Conservation (phyloP, 2,888 invertebrate genomes). For the Ametastegia equiseti region DNA sequence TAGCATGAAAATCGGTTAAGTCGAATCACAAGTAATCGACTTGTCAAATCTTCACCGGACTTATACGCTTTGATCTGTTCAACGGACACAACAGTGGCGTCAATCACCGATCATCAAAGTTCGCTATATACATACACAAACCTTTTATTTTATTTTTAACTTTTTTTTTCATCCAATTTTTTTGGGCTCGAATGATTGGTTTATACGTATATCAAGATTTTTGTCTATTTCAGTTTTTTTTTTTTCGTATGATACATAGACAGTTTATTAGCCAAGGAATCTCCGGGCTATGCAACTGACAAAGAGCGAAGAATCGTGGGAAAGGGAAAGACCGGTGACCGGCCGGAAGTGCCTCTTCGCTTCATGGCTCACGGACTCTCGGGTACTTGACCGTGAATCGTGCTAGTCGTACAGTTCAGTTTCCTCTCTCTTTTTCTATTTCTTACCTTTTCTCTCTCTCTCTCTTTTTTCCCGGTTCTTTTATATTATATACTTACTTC, state of each 20-base stretch:
- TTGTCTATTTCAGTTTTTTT: not conserved
- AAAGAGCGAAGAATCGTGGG: conserved; percentile 26
- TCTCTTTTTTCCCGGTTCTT: not conserved
- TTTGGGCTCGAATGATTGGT: no score
- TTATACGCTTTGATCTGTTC: not conserved
- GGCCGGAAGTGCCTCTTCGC: conserved; percentile 38
- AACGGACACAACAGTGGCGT: not conserved
- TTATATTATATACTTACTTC: no score
- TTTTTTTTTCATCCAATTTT: not conserved
- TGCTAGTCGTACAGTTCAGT: conserved; percentile 10
- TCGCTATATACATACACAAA: not conserved
- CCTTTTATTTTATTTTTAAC: not conserved
- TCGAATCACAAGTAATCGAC: not conserved
- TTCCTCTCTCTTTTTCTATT: not conserved
- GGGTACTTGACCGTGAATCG: conserved; percentile 74
- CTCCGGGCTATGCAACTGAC: not conserved
- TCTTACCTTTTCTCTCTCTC: not conserved
- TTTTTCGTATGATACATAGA: not conserved
- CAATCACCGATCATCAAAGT: conserved; percentile 8
- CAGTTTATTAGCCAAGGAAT: not conserved
- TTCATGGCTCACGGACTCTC: conserved; percentile 47
- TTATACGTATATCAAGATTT: no score
- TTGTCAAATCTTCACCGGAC: not conserved
- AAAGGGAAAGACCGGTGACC: conserved; percentile 50
- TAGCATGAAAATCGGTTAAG: no score